These are phyloP conservation scores for Notiomystis cincta DNA, from an alignment of 2,113 vertebrate genomes.

Conservation along the genomic window DNA sequence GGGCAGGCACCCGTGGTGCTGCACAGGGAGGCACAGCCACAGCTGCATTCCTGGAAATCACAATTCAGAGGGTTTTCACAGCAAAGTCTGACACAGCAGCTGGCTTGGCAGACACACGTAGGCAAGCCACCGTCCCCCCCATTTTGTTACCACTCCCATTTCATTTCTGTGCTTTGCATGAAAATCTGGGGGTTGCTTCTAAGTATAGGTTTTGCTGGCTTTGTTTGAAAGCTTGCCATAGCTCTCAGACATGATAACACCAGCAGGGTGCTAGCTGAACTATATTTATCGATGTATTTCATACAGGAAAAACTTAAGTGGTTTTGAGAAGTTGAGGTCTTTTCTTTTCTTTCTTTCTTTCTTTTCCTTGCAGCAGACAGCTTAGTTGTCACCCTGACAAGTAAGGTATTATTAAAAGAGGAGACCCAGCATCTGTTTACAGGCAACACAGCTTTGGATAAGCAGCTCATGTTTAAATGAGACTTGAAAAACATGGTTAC, in stretches of 20 bases:
- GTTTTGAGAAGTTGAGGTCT: background rate
- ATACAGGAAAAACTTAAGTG: constrained; percentile 42
- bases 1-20: background rate
- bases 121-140: background rate
- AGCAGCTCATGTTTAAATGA: background rate
- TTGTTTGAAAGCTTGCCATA: constrained; percentile 31
- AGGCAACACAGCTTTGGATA: background rate
- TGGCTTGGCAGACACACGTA: background rate
- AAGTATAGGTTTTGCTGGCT: constrained; percentile 25
- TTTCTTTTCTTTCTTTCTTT: background rate
- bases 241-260: constrained; percentile 24
- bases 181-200: constrained; percentile 19
- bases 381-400: constrained; percentile 24
- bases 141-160: background rate
- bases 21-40: background rate
- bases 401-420: background rate
- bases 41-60: constrained; percentile 25
- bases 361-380: constrained; percentile 21
- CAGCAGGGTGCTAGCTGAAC: constrained; percentile 28
- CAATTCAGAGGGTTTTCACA: background rate
- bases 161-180: background rate
- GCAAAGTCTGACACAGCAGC: background rate
- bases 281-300: constrained; percentile 67
- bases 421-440: background rate
- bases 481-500: background rate